These are phyloP conservation scores for Helicoverpa armigera DNA, from an alignment of 1,140 invertebrate genomes.

Conservation along the genomic window DNA sequence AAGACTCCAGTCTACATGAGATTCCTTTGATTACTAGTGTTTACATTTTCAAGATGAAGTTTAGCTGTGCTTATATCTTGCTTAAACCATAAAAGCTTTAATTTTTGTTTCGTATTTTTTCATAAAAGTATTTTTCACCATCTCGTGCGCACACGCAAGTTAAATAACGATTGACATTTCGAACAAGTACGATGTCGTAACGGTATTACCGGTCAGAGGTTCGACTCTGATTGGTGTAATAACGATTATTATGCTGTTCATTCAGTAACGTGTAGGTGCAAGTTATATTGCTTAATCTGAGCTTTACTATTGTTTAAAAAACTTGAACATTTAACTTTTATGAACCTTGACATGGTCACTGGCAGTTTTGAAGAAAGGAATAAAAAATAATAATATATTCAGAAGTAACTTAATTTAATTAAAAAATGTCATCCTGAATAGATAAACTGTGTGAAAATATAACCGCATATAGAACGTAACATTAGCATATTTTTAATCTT, in stretches of 20 bases:
- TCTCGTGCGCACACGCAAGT: constrained; percentile 39
- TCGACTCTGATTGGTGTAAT: constrained; percentile 38
- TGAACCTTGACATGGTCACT: too few relatives aligned
- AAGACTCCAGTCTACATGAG: too few relatives aligned
- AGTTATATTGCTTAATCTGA: constrained; percentile 1
- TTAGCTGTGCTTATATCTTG: not conserved
- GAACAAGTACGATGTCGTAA: constrained; percentile 55
- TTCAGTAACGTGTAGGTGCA: constrained; percentile 12
- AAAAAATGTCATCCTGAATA: not conserved
- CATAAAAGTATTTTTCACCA: constrained; percentile 40
- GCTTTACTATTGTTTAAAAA: not conserved
- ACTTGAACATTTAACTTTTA: too few relatives aligned
- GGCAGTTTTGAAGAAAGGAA: too few relatives aligned
- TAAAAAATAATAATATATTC: not conserved
- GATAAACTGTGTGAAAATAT: not conserved
- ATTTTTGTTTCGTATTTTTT: constrained; percentile 2
- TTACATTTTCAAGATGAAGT: not conserved
- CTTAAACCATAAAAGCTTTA: not conserved
- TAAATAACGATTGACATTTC: constrained; percentile 69
- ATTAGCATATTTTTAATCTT: not conserved
- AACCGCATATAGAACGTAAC: not conserved
- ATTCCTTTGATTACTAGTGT: not conserved
- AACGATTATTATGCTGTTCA: constrained; percentile 24
- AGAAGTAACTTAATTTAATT: not conserved
- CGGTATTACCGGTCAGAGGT: constrained; percentile 17